These are phyloP conservation scores for Triplophysa rosa DNA, from an alignment of 2,113 vertebrate species.

Conservation along the genomic window DNA sequence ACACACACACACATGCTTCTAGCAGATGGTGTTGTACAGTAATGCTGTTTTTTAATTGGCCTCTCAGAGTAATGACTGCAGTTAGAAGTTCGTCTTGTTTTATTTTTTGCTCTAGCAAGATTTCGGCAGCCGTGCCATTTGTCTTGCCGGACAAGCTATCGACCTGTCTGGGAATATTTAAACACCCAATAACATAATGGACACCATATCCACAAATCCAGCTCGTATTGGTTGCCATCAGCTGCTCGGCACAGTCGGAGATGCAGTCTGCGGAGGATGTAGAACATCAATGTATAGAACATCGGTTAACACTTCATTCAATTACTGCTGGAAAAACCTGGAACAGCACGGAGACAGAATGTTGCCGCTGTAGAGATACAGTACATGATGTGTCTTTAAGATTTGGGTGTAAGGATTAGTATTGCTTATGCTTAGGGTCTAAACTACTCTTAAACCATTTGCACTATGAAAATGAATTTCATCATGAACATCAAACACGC, in stretches of 20 bases:
- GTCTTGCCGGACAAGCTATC: slow-evolving; percentile 45
- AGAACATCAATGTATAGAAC: neutral
- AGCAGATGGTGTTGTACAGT: slow-evolving; percentile 47
- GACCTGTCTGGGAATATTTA: slow-evolving; percentile 49
- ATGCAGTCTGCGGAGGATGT: neutral
- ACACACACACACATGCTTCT: slow-evolving; percentile 18
- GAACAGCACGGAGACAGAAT: neutral
- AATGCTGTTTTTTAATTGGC: slow-evolving; percentile 54
- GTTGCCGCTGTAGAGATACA: neutral
- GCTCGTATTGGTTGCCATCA: slow-evolving; percentile 30
- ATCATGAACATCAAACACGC: no score
- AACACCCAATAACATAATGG: slow-evolving; percentile 40
- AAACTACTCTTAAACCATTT: neutral
- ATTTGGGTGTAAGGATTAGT: neutral
- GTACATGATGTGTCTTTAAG: no score
- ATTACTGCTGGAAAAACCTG: neutral
- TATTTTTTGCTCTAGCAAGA: slow-evolving; percentile 30
- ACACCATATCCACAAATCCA: slow-evolving; percentile 25
- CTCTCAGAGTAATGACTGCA: slow-evolving; percentile 50
- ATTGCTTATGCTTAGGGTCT: neutral
- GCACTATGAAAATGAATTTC: no score
- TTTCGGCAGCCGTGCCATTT: slow-evolving; percentile 42
- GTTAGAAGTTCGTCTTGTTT: slow-evolving; percentile 39
- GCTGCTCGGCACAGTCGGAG: neutral
- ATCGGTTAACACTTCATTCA: neutral